Percentiles rank a stretch among this genome's conserved stretches.
phyloP scores from a whole-genome alignment of 2,888 invertebrate genomes.

The Limenitis camilla region DNA sequence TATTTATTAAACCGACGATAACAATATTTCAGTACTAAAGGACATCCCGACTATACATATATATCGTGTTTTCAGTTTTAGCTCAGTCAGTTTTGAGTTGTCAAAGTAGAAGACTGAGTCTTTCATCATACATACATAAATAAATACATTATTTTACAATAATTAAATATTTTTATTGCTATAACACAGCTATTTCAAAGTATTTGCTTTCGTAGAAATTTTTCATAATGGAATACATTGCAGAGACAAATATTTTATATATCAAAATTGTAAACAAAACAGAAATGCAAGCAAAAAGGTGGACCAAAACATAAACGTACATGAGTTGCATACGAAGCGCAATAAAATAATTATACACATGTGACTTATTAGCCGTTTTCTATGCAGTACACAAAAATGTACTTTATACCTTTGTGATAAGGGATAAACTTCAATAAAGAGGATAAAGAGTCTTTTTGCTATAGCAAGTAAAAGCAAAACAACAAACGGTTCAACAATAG shows the following conservation, averaged over 20 bases:
- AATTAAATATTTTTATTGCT: too few relatives aligned
- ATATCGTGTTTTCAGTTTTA: too few relatives aligned
- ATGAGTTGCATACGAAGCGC: conserved; percentile 64
- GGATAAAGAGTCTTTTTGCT: conserved; percentile 3
- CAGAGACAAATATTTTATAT: too few relatives aligned
- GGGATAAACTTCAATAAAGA: not conserved
- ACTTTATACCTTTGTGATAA: not conserved
- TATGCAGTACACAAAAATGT: conserved; percentile 31
- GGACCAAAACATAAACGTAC: conserved; percentile 31
- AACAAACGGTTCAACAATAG: conserved; percentile 71
- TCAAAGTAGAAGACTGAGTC: too few relatives aligned
- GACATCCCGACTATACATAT: not conserved
- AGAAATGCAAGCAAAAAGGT: conserved; percentile 36
- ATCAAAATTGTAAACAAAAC: too few relatives aligned
- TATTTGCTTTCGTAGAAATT: too few relatives aligned
- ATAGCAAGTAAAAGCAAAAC: conserved; percentile 46
- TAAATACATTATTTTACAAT: too few relatives aligned
- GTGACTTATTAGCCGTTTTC: conserved; percentile 68
- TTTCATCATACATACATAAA: too few relatives aligned
- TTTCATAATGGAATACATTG: too few relatives aligned
- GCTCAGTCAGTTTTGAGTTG: too few relatives aligned
- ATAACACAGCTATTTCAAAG: too few relatives aligned
- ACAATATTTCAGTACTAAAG: not conserved
- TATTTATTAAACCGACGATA: not conserved
- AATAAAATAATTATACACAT: conserved; percentile 73